These are phyloP conservation scores for Epistrophella euchroma DNA, from an alignment of 2,888 invertebrate species.

Conservation along the genomic window DNA sequence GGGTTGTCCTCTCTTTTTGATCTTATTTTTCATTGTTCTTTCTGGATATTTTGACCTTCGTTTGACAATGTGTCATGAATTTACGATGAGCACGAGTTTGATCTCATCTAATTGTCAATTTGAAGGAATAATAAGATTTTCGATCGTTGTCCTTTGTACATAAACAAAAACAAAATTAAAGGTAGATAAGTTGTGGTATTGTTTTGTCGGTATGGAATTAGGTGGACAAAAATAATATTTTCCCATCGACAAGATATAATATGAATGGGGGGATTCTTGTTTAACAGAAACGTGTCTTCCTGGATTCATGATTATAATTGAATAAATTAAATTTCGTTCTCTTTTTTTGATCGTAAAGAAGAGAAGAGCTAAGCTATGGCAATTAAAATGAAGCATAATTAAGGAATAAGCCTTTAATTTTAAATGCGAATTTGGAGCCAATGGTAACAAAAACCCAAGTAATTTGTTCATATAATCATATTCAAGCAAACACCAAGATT, in stretches of 20 bases:
- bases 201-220: conserved; percentile 34
- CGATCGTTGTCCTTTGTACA: conserved; percentile 37
- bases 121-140: conserved; percentile 64
- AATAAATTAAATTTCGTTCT: not conserved
- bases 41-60: conserved; percentile 54
- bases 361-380: not conserved
- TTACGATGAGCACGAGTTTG: conserved; percentile 75
- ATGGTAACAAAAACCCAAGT: too few relatives aligned
- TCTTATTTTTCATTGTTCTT: conserved; percentile 51
- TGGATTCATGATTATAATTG: not conserved
- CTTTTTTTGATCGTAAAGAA: not conserved
- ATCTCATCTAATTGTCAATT: conserved; percentile 73
- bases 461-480: too few relatives aligned
- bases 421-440: too few relatives aligned
- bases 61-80: conserved; percentile 64
- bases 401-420: too few relatives aligned
- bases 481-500: too few relatives aligned
- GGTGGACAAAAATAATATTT: conserved; percentile 27
- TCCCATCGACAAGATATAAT: conserved; percentile 44
- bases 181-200: not conserved
- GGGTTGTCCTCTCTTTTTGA: conserved; percentile 12
- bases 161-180: not conserved
- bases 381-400: too few relatives aligned
- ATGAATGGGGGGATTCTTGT: conserved; percentile 14
- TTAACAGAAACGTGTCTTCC: conserved; percentile 43